A percentile compares a stretch with the other conserved stretches of the same genome.
phyloP scores from a whole-genome alignment of 2,797 vertebrate genomes.

The Remorina albescens region DNA sequence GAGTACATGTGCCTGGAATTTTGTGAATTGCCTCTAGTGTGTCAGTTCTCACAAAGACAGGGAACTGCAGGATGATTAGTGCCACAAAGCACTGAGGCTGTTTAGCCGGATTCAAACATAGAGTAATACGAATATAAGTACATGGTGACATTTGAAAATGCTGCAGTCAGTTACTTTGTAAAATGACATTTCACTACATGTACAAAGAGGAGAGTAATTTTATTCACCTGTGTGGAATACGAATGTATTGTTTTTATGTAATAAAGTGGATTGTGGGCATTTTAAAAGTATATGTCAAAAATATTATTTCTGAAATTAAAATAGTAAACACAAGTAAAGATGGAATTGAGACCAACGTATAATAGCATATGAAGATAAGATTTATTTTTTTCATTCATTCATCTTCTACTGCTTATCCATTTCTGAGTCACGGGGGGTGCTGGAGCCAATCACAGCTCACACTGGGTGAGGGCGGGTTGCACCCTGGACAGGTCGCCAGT shows the following conservation, averaged over 20 bases:
- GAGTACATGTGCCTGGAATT: constrained; percentile 61
- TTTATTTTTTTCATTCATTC: too few relatives aligned
- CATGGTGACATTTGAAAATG: constrained; percentile 72
- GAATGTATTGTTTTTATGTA: constrained; percentile 47
- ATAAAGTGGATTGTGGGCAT: not conserved
- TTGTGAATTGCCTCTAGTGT: constrained; percentile 56
- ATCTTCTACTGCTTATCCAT: too few relatives aligned
- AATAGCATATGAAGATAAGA: not conserved
- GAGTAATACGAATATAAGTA: constrained; percentile 39
- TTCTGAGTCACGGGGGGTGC: too few relatives aligned
- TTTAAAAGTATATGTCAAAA: constrained; percentile 7
- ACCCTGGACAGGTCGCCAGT: too few relatives aligned
- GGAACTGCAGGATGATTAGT: constrained; percentile 39
- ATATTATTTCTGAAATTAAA: constrained; percentile 24
- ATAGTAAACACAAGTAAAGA: not conserved
- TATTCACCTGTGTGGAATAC: constrained; percentile 10
- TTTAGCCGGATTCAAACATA: constrained; percentile 46
- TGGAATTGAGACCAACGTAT: not conserved
- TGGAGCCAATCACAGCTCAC: too few relatives aligned
- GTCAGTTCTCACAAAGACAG: constrained; percentile 31
- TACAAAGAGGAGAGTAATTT: constrained; percentile 5
- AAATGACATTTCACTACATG: constrained; percentile 56
- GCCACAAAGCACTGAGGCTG: constrained; percentile 32
- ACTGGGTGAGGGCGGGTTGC: too few relatives aligned
- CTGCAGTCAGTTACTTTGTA: constrained; percentile 37